Percentiles rank a stretch among this genome's conserved stretches.
These are phyloP conservation scores for Patagioenas fasciata DNA, from an alignment of 2,113 vertebrate genomes.

Conservation along the genomic window DNA sequence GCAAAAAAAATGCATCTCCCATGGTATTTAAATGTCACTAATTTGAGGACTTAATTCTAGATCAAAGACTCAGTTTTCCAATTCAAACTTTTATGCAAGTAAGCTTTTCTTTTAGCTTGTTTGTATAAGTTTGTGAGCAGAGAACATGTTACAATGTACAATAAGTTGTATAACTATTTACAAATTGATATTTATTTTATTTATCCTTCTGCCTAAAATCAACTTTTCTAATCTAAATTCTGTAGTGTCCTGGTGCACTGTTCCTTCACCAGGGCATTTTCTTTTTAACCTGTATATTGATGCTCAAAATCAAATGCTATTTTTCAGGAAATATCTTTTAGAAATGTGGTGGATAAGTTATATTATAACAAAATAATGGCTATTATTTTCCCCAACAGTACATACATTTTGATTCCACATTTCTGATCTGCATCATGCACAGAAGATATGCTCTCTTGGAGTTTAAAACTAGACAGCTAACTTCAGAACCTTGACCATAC, in stretches of 20 bases:
- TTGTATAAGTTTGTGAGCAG: background rate
- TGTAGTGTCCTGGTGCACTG: too few relatives aligned
- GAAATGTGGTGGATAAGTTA: background rate
- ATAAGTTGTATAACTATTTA: background rate
- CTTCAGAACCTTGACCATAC: background rate
- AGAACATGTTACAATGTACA: background rate
- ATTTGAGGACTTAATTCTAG: background rate
- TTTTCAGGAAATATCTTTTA: background rate
- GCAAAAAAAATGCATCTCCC: background rate
- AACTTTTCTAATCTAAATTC: background rate
- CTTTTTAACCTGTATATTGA: background rate
- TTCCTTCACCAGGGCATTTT: background rate
- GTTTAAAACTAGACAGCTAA: background rate
- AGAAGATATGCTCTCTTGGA: background rate
- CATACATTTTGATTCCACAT: rapidly evolving
- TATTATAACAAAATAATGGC: background rate
- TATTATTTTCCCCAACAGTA: background rate
- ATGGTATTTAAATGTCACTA: background rate
- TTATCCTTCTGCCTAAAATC: background rate
- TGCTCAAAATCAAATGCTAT: background rate
- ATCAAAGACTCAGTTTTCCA: background rate
- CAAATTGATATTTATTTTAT: background rate
- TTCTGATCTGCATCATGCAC: background rate
- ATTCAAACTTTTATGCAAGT: background rate
- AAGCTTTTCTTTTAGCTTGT: background rate